Base-by-base conservation (phyloP, 2,888 invertebrate genomes). In the Anaspis maculata region DNA sequence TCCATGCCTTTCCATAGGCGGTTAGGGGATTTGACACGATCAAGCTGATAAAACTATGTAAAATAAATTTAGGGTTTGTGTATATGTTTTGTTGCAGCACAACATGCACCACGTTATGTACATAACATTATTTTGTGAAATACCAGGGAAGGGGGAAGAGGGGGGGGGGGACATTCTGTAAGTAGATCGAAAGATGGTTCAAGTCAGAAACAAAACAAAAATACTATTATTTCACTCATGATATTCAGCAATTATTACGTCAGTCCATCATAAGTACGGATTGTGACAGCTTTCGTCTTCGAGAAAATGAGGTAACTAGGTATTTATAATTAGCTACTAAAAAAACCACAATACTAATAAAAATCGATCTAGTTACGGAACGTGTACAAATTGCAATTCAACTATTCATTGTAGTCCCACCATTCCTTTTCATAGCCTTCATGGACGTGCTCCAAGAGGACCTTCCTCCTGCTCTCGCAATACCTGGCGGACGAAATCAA, bases 391-490 rank as follows among this genome's bases (percentile, higher is more conserved):
- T 25, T 9, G 32, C 16, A 16, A 32, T 30, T 15, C 15, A 41
- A 49, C 74, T 77, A 86, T 77, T 89, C 88, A 70, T 83, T 87
- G 67, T 89, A 92, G 59, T 88, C 89, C 97, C 96, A 97, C 82
- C 90, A 85, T 64, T 96, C 95, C 71, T 90, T 92, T 67, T 97
- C 97, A 66, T 96, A 95, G 43, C 97, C 97, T 73, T 98, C 97
- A 66, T 94, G 89, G 30, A 97, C 97, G 67, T 98, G 97, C 65
- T 94, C 92, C 57, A 97, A 72, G 49, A 98, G 74, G 46, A 91
- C 94, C 71, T 91, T 89, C 54, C 97, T 80, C 57, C 98, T 81
- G 66, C 88, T 90, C 70, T 97, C 96, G 72, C 97, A 98, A 69
- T 98, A 98, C 74, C 96, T 95, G 69, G 25, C 68, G 64, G 43